These are phyloP conservation scores for Poecilia picta DNA, from an alignment of 2,797 vertebrate genomes.

Conservation along the genomic window DNA sequence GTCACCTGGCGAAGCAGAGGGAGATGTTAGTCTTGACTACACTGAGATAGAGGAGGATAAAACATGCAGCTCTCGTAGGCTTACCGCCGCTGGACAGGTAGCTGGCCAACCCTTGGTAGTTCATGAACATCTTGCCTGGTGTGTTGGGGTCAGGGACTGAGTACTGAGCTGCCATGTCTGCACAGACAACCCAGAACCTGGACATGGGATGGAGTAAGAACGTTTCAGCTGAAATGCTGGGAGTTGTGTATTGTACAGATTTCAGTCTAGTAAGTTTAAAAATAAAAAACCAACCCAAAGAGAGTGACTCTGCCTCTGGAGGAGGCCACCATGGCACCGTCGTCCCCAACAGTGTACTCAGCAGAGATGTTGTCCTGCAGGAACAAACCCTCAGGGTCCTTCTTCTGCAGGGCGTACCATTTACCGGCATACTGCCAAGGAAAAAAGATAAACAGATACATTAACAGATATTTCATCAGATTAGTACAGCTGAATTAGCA, in stretches of 20 bases:
- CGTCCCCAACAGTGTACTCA: conserved; percentile 90
- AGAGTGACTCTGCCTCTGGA: conserved; percentile 90
- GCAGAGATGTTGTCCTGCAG: conserved; percentile 97
- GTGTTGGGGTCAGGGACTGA: conserved; percentile 85
- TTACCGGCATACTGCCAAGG: conserved; percentile 88
- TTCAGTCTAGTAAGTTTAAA: background rate
- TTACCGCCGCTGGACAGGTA: conserved; percentile 94
- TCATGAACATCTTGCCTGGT: conserved; percentile 96
- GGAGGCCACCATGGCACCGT: conserved; percentile 90
- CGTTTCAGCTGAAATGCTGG: background rate
- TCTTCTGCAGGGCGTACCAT: conserved; percentile 94
- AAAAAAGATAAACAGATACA: background rate
- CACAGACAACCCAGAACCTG: conserved; percentile 95
- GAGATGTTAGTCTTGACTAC: background rate
- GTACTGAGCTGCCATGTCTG: conserved; percentile 94
- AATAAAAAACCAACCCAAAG: conserved; percentile 80
- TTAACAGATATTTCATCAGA: background rate
- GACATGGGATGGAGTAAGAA: background rate
- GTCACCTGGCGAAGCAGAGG: conserved; percentile 80
- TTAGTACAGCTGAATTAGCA: background rate
- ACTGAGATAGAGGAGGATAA: background rate
- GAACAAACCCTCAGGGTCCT: conserved; percentile 93
- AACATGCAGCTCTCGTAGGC: conserved; percentile 27
- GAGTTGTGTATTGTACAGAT: background rate
- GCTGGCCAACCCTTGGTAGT: conserved; percentile 93